Base-by-base conservation (phyloP, 1,140 invertebrate species). In the Drosophila paulistorum region DNA sequence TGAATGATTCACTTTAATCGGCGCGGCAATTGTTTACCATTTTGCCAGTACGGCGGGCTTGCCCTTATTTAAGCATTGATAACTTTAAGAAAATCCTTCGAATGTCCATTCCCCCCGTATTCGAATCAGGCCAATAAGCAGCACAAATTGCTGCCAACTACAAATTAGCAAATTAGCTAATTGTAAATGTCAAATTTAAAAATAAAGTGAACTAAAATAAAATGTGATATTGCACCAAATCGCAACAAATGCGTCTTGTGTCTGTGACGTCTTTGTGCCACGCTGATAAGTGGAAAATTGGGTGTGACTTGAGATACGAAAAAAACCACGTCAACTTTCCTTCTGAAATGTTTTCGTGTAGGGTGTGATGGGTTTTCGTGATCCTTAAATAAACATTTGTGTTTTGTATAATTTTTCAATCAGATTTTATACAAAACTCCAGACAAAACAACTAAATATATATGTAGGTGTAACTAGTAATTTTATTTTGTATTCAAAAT, bases 101-200 rank as follows among this genome's bases (percentile, higher is more conserved):
- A 77, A 57, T 69, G 60, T 51, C 45, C 45, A 51, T 51, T 51
- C 45, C 45, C 20, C 45, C 11, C 17, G 7, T 17, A 7, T 20
- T 39, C 23, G 37, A 77, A 61, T 69, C 54, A 58, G 74, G 73
- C 76, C 73, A 70, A 60, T 6, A 39, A 33, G 37, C 7, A 37
- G 55, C 26, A 42, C 55, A 42, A 33, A 33, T 30, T 7, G 41
- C 39, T 23, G 26, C 39, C 65, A 58, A 57, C 20, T 42, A 54
- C 20, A 30, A n/a, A n/a, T 30, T 58, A 37, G 11, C 20, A 39
- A 59, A 17, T 39, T 17, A 20, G 7, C 42, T 35, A 14, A 35
- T 41, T 54, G 58, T 69, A 86, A 87, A 87, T 87, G 83, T 87
- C 83, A 87, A 80, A 68, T 79, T 64, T 82, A 74, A 68, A 87